phyloP scores from a whole-genome alignment of 2,888 invertebrate species.

The Barypeithes pellucidus region DNA sequence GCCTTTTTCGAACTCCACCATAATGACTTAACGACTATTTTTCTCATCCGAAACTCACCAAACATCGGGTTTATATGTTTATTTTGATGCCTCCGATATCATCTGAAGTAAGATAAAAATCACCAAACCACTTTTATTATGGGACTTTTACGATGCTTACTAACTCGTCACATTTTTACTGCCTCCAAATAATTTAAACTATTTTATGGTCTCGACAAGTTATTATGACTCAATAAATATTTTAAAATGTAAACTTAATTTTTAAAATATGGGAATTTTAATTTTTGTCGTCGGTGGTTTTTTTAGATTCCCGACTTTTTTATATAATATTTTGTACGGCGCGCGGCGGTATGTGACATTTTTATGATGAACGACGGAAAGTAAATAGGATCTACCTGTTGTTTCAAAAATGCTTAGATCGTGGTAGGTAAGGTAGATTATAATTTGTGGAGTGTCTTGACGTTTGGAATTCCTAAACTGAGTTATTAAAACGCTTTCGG shows the following conservation, averaged over 20 bases:
- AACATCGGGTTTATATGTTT: constrained; percentile 45
- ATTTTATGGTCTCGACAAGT: constrained; percentile 69
- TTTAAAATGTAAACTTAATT: constrained; percentile 58
- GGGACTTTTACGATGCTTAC: constrained; percentile 46
- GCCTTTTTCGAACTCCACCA: constrained; percentile 24
- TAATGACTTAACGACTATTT: constrained; percentile 49
- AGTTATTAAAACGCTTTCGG: background rate
- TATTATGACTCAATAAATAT: constrained; percentile 71
- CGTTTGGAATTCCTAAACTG: background rate
- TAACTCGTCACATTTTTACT: constrained; percentile 55
- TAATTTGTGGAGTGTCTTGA: constrained; percentile 3
- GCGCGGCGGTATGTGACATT: background rate
- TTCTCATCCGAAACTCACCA: constrained; percentile 39
- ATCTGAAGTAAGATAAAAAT: constrained; percentile 45
- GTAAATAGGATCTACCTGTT: background rate
- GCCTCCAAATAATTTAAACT: constrained; percentile 68
- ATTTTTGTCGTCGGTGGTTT: constrained; percentile 40
- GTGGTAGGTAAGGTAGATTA: background rate
- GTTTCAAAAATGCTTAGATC: constrained; percentile 4
- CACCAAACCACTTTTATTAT: constrained; percentile 50
- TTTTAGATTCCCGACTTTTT: constrained; percentile 2
- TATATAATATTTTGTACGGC: constrained; percentile 4
- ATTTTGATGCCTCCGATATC: constrained; percentile 44
- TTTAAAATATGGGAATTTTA: constrained; percentile 45
- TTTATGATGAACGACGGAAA: constrained; percentile 2